Evolutionary conservation across 2,797 vertebrate species (phyloP).

Genomic region (Odontamblyopus rebecca): DNA sequence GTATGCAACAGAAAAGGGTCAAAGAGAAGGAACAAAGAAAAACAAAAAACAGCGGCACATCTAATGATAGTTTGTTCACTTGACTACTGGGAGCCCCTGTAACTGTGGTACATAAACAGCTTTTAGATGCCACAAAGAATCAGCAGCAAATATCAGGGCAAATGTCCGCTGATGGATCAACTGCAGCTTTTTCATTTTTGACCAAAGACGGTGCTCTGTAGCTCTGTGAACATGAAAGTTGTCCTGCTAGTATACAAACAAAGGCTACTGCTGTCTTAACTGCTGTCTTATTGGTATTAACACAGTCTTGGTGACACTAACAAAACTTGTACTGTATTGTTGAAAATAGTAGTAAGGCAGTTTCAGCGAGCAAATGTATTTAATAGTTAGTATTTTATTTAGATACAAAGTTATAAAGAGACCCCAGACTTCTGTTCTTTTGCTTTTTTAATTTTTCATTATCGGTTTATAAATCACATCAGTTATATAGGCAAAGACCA

Average conservation of each 20-base stretch:
- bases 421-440: background rate
- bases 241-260: too few species aligned
- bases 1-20: slow-evolving; percentile 2
- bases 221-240: background rate
- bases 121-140: background rate
- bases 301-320: too few species aligned
- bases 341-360: too few species aligned
- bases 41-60: background rate
- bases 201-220: background rate
- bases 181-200: background rate
- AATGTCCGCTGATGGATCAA: background rate
- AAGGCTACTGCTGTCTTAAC: background rate
- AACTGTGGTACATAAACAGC: background rate
- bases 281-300: too few species aligned
- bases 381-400: too few species aligned
- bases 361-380: too few species aligned
- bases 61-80: slow-evolving; percentile 3
- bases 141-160: background rate
- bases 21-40: slow-evolving; percentile 4
- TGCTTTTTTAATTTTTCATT: background rate
- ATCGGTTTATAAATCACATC: background rate
- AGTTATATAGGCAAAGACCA: slow-evolving; percentile 17
- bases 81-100: background rate
- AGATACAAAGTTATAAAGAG: too few species aligned
- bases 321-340: too few species aligned